Conservation (phyloP, 2,888 invertebrate genomes). For the Thereva unica region DNA sequence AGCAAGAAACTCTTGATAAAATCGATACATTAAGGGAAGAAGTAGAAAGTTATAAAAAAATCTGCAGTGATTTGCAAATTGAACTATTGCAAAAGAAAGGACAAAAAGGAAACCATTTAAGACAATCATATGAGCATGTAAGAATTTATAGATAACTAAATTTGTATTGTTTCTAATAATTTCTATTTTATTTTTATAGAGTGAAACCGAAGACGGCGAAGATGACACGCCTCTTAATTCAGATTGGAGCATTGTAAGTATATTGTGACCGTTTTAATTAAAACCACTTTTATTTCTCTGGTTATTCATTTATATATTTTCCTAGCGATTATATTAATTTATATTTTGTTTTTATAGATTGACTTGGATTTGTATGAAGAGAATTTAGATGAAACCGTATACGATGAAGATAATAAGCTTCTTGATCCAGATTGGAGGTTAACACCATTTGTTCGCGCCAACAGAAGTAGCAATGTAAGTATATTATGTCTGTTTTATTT, state of each 20-base stretch:
- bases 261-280: too few relatives aligned
- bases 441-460: slow-evolving; percentile 60
- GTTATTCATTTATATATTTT: too few relatives aligned
- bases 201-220: too few relatives aligned
- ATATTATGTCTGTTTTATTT: neutral
- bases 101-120: neutral
- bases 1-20: slow-evolving; percentile 49
- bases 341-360: neutral
- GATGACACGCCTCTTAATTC: too few relatives aligned
- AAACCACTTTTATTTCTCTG: too few relatives aligned
- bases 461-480: slow-evolving; percentile 1
- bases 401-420: slow-evolving; percentile 52
- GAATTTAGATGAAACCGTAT: slow-evolving; percentile 34
- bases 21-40: slow-evolving; percentile 48
- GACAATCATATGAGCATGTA: neutral
- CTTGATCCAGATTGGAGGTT: slow-evolving; percentile 72
- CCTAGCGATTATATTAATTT: neutral
- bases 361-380: neutral
- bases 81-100: slow-evolving; percentile 45
- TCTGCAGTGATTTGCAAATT: slow-evolving; percentile 49
- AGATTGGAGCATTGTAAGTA: too few relatives aligned
- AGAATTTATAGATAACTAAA: neutral
- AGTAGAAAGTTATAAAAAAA: slow-evolving; percentile 46
- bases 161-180: too few relatives aligned
- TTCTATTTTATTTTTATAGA: too few relatives aligned